Evolutionary conservation across 2,888 invertebrate genomes (phyloP), one percentile per base, ranked within the genome.

Genomic region (Rhagophthalmus giganteus): DNA sequence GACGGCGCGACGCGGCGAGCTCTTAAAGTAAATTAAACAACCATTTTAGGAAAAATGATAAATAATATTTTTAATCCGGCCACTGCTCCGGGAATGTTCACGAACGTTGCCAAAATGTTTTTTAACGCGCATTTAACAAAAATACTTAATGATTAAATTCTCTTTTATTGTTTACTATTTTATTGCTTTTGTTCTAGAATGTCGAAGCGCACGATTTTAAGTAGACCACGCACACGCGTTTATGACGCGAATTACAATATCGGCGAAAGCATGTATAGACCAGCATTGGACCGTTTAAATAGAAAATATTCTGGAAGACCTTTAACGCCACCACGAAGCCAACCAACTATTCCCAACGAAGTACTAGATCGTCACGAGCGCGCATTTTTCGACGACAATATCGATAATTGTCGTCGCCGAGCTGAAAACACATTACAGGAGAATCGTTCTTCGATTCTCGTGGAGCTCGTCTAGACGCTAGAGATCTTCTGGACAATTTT

Each of bases 181-280:
- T n/a, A n/a, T n/a, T n/a, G n/a, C 10, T 30, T 51, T 46, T 53
- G 45, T 58, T 57, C 46, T 51, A 62, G 57, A 54, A 73, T 73
- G 73, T 68, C 70, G 33, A 63, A 63, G 47, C 64, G 72, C 42
- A 66, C 73, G 33, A 64, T 73, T 52, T 68, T 74, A 46, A 74
- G 72, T 53, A 78, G 87, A 72, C 86, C 87, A 58, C 81, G 90
- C 65, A 90, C 90, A 15, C 86, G 86, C 73, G 86, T 91, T 66
- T 91, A 92, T 72, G 88, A 90, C 69, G 88, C 88, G 73, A 91
- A 90, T 74, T 90, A 89, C 77, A 85, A 87, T 75, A 86, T 88
- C 70, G 90, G 90, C 45, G 87, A 90, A 75, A 87, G 86, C 66
- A 88, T 89, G 72, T 91, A 91, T 78, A 85, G 84, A 62, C 83